A percentile compares a stretch with the other conserved stretches of the same genome.
Evolutionary conservation across 1,140 invertebrate genomes (phyloP).

Genomic region (Radopholus similis): DNA sequence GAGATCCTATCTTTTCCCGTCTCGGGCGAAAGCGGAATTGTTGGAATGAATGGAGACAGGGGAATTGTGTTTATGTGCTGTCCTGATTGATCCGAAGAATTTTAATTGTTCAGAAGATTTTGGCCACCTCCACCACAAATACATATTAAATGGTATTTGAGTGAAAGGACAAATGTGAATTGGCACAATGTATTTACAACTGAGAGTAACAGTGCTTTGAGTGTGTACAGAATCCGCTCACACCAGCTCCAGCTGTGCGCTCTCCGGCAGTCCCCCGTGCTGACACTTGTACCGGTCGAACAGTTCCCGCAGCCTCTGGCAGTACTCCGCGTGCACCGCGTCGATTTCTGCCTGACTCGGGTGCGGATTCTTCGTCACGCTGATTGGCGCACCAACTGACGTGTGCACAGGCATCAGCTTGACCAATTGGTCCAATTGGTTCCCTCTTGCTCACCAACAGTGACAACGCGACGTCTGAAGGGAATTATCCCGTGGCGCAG

Average conservation of each 20-base stretch:
- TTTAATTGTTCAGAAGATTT: no score
- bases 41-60: no score
- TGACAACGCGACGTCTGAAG: slow-evolving; percentile 16
- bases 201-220: no score
- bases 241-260: neutral
- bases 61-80: no score
- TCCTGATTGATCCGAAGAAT: no score
- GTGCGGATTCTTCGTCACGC: slow-evolving; percentile 8
- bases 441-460: slow-evolving; percentile 21
- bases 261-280: slow-evolving; percentile 4
- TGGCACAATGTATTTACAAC: no score
- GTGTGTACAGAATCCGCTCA: neutral
- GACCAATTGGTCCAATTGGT: no score
- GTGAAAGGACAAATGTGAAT: neutral
- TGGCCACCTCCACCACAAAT: no score
- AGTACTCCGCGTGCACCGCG: slow-evolving; percentile 15
- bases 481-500: slow-evolving; percentile 15
- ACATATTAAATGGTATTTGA: neutral
- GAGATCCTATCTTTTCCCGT: no score
- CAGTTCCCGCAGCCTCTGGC: slow-evolving; percentile 3
- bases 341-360: slow-evolving; percentile 10
- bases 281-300: slow-evolving; percentile 18
- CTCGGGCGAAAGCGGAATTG: no score
- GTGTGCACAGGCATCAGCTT: neutral
- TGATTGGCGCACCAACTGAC: slow-evolving; percentile 24